phyloP scores from a whole-genome alignment of 2,888 invertebrate genomes.

The Bhutanitis thaidina region DNA sequence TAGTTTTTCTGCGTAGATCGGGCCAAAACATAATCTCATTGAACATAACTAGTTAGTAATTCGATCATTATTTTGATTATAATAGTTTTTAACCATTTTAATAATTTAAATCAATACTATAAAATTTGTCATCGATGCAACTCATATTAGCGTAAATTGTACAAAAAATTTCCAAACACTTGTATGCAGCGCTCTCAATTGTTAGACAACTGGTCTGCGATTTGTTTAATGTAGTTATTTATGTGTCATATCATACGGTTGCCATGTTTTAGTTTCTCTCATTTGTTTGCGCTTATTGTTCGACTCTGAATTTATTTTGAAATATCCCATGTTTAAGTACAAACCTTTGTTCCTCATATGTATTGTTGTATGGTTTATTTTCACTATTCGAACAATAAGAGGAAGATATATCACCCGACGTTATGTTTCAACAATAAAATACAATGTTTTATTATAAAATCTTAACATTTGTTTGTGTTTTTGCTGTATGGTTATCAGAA shows the following conservation, averaged over 20 bases:
- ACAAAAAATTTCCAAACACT: too few species aligned
- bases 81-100: too few species aligned
- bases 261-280: conserved; percentile 17
- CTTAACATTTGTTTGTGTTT: too few species aligned
- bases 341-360: conserved; percentile 15
- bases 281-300: conserved; percentile 20
- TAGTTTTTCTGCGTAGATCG: too few species aligned
- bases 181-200: conserved; percentile 1
- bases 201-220: conserved; percentile 11
- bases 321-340: conserved; percentile 16
- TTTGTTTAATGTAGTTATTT: conserved; percentile 14
- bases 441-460: too few species aligned
- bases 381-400: conserved; percentile 10
- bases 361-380: conserved; percentile 18
- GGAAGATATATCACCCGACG: conserved; percentile 5
- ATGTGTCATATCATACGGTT: conserved; percentile 8
- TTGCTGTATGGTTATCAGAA: too few species aligned
- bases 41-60: too few species aligned
- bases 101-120: too few species aligned
- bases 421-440: background rate
- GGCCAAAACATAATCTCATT: too few species aligned
- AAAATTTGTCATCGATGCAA: too few species aligned
- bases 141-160: too few species aligned
- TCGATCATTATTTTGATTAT: too few species aligned
- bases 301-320: conserved; percentile 19